These are phyloP conservation scores for Bubo scandiacus DNA, from an alignment of 2,113 vertebrate species.

Conservation along the genomic window DNA sequence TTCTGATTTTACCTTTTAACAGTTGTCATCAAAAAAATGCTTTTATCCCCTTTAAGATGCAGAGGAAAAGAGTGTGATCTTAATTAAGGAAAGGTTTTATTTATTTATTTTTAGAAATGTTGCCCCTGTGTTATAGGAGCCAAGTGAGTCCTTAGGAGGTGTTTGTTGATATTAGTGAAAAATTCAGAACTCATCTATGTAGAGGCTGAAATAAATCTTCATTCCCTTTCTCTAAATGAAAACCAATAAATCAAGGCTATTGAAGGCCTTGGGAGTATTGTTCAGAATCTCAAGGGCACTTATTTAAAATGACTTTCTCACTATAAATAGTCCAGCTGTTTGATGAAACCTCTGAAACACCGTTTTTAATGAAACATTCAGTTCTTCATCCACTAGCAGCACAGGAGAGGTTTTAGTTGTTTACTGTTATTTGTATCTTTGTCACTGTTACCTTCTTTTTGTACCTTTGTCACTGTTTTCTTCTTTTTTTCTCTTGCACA, in stretches of 20 bases:
- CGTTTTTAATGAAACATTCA: constrained; percentile 58
- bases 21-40: neutral
- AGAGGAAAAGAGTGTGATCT: neutral
- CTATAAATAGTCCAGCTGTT: constrained; percentile 68
- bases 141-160: constrained; percentile 36
- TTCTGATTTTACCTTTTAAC: neutral
- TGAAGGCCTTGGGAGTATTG: constrained; percentile 67
- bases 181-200: constrained; percentile 54
- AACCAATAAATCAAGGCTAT: constrained; percentile 74
- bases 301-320: constrained; percentile 70
- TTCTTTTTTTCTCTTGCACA: constrained; percentile 39
- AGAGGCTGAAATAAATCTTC: constrained; percentile 71
- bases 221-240: constrained; percentile 74
- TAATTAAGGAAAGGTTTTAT: neutral
- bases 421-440: neutral
- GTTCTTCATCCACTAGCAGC: constrained; percentile 30
- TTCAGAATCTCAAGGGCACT: constrained; percentile 74
- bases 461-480: neutral
- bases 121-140: neutral
- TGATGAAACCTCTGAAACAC: constrained; percentile 68
- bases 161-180: constrained; percentile 62
- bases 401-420: constrained; percentile 39
- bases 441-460: neutral
- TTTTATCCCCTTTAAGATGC: neutral
- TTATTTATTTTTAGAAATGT: neutral